A percentile compares a stretch with the other conserved stretches of the same genome.
Conservation (phyloP, 2,888 invertebrate species). For the Limenitis camilla region DNA sequence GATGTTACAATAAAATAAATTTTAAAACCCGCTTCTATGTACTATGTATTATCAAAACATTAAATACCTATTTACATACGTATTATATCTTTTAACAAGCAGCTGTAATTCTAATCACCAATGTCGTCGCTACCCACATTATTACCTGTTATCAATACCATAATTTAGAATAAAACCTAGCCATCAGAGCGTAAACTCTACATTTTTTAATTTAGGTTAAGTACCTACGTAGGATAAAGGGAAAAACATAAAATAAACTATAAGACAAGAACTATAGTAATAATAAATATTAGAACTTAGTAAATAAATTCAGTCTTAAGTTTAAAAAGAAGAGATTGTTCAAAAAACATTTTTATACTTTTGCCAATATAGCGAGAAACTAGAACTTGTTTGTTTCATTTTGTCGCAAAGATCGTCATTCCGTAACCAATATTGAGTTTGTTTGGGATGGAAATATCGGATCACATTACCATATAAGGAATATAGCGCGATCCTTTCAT, state of each 20-base stretch:
- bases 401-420: conserved; percentile 25
- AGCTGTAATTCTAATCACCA: conserved; percentile 15
- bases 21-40: conserved; percentile 1
- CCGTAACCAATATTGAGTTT: conserved; percentile 27
- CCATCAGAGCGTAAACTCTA: neutral
- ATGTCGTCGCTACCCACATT: conserved; percentile 21
- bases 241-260: neutral
- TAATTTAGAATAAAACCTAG: conserved; percentile 13
- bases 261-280: neutral
- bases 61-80: conserved; percentile 12
- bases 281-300: neutral
- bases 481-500: conserved; percentile 25
- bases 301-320: neutral
- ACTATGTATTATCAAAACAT: conserved; percentile 10
- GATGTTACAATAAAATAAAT: too few species aligned
- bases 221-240: neutral
- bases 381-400: conserved; percentile 21
- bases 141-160: conserved; percentile 20
- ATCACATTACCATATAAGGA: conserved; percentile 33
- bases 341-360: neutral
- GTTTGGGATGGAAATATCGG: conserved; percentile 29
- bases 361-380: conserved; percentile 2
- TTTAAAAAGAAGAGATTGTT: neutral
- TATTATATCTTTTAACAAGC: conserved; percentile 16
- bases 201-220: neutral